These are phyloP conservation scores for Scartelaos histophorus DNA, from an alignment of 2,113 vertebrate species.

Conservation along the genomic window DNA sequence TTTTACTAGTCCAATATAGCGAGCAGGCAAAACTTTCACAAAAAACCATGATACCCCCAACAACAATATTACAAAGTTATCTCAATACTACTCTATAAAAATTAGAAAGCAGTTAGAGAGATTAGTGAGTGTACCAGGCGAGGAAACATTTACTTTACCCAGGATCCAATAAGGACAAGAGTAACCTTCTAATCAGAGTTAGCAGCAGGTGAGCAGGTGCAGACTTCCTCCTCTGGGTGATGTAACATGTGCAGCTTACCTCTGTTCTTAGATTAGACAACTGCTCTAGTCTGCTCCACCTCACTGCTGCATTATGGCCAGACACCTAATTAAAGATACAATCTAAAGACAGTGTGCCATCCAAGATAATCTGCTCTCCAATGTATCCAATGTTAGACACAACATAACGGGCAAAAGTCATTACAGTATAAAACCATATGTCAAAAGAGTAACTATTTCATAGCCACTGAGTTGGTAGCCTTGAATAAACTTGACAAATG, in stretches of 20 bases:
- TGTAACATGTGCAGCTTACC: conserved; percentile 53
- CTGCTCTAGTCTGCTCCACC: conserved; percentile 32
- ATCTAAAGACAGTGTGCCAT: conserved; percentile 10
- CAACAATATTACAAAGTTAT: no score
- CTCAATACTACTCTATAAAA: background rate
- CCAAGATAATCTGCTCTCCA: background rate
- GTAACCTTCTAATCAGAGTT: conserved; percentile 3
- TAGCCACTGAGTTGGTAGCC: no score
- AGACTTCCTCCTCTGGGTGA: conserved; percentile 21
- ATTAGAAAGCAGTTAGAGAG: background rate
- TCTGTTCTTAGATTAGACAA: conserved; percentile 45
- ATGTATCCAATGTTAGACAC: background rate
- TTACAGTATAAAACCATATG: background rate
- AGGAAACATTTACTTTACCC: conserved; percentile 1
- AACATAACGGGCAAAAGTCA: background rate
- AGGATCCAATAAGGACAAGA: background rate
- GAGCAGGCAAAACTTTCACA: no score
- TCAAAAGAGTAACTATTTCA: no score
- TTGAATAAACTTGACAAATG: background rate
- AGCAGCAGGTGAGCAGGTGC: conserved; percentile 4
- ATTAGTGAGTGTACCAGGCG: background rate
- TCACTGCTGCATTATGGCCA: conserved; percentile 34
- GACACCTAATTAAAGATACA: conserved; percentile 39
- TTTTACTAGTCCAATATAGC: no score
- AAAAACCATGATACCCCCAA: no score